Evolutionary conservation across 2,888 invertebrate species (phyloP).

Genomic region (Melipona beecheii): DNA sequence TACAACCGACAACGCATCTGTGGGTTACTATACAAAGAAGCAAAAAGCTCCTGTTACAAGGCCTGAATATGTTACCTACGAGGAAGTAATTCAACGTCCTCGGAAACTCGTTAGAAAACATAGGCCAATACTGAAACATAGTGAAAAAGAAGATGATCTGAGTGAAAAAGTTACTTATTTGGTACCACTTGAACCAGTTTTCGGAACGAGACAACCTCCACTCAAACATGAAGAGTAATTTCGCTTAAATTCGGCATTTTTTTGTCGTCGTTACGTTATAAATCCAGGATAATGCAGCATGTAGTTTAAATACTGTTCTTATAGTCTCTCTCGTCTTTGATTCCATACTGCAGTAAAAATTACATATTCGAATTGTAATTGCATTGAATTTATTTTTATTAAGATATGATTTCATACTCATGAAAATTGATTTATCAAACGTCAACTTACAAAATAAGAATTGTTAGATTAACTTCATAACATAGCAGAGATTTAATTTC

Average conservation of each 20-base stretch:
- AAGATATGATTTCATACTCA: neutral
- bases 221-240: slow-evolving; percentile 56
- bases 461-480: neutral
- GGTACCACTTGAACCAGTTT: slow-evolving; percentile 78
- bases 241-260: neutral
- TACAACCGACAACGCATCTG: slow-evolving; percentile 70
- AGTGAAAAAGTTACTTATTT: slow-evolving; percentile 79
- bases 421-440: too few species aligned
- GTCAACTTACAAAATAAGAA: neutral
- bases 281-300: slow-evolving; percentile 22
- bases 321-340: slow-evolving; percentile 14
- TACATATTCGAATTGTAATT: neutral
- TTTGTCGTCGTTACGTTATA: slow-evolving; percentile 12
- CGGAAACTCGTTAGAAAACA: slow-evolving; percentile 77
- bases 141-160: slow-evolving; percentile 65
- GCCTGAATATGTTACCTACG: slow-evolving; percentile 78
- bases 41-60: slow-evolving; percentile 72
- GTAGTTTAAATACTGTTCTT: slow-evolving; percentile 24
- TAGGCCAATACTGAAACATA: slow-evolving; percentile 75
- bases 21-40: slow-evolving; percentile 78
- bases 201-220: slow-evolving; percentile 74
- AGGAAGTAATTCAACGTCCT: slow-evolving; percentile 74
- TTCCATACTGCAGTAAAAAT: neutral
- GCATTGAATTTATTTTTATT: neutral
- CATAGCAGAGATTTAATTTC: slow-evolving; percentile 25